Base-by-base conservation (phyloP, 2,113 vertebrate genomes). In the Scophthalmus maximus region DNA sequence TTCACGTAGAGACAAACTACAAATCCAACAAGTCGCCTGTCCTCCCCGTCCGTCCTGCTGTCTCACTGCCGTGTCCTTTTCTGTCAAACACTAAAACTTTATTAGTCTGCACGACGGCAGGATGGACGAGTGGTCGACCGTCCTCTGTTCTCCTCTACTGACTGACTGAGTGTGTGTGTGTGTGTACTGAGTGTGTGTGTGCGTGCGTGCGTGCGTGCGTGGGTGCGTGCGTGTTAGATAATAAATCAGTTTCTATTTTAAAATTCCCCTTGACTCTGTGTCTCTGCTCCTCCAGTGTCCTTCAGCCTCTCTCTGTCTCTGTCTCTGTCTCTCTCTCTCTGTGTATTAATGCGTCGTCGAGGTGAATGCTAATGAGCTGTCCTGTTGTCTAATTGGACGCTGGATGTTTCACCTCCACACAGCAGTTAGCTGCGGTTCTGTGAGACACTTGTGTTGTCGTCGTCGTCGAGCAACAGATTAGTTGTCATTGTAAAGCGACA, bases 351-450 rank as follows among this genome's bases (percentile, higher is more conserved):
- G 63, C 32, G 26, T 6, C 7, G 18, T 57, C 0, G 76, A 88
- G 79, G 86, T 64, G 88, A 88, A 88, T 90, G 69, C 78, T 79
- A 44, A 90, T 68, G 59, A 87, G 82, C 60, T 25, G 34, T 71
- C 63, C 74, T 63, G 67, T 4, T 0, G 18, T 83, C 59, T 81
- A 75, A 87, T 82, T 88, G 87, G 83, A 55, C 10, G 47, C 36
- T 4, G 26, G 11, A 8, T 5, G n/a, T 25, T 82, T 90, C 88
- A 70, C 50, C 23, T 38, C 4, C 25, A 20, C 18, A 10, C 6
- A 22, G 44, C 7, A 2, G n/a, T 38, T 47, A n/a, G n/a, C n/a
- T n/a, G n/a, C n/a, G n/a, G n/a, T n/a, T n/a, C n/a, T n/a, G n/a
- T n/a, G n/a, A n/a, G n/a, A n/a, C n/a, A n/a, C n/a, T n/a, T n/a